A percentile compares a stretch with the other conserved stretches of the same genome.
phyloP scores from a whole-genome alignment of 2,888 invertebrate genomes.

The Cephus pulcher region DNA sequence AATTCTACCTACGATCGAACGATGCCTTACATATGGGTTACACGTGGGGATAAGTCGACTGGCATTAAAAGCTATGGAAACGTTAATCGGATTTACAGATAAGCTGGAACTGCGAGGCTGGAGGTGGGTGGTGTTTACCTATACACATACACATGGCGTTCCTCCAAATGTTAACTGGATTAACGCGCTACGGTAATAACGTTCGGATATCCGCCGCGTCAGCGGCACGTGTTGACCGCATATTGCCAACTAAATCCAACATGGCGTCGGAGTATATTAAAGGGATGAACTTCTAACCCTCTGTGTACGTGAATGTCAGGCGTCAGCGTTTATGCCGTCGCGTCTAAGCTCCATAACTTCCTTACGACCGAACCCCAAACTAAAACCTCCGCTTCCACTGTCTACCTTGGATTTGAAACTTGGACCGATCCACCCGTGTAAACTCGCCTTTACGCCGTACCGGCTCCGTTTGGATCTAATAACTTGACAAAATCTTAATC shows the following conservation, averaged over 20 bases:
- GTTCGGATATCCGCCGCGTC: neutral
- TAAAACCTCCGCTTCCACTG: neutral
- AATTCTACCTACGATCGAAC: neutral
- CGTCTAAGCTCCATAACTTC: conserved; percentile 29
- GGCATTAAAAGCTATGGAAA: neutral
- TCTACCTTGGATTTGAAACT: neutral
- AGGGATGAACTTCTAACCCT: conserved; percentile 9
- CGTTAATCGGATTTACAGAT: neutral
- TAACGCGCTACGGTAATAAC: neutral
- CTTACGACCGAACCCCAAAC: conserved; percentile 17
- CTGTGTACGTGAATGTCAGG: conserved; percentile 18
- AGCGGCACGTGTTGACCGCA: neutral
- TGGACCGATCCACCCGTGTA: neutral
- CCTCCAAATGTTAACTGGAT: neutral
- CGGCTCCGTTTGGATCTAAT: neutral
- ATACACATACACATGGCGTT: neutral
- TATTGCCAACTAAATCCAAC: conserved; percentile 1
- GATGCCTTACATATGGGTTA: neutral
- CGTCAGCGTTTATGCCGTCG: conserved; percentile 25
- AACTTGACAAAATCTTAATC: neutral
- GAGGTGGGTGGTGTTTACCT: neutral
- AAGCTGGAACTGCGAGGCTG: neutral
- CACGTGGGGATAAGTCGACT: neutral
- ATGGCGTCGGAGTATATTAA: conserved; percentile 10
- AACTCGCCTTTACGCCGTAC: neutral